Percentiles rank a stretch among this genome's conserved stretches.
These are phyloP conservation scores for Yasuhikotakia modesta DNA, from an alignment of 2,797 vertebrate species.

Conservation along the genomic window DNA sequence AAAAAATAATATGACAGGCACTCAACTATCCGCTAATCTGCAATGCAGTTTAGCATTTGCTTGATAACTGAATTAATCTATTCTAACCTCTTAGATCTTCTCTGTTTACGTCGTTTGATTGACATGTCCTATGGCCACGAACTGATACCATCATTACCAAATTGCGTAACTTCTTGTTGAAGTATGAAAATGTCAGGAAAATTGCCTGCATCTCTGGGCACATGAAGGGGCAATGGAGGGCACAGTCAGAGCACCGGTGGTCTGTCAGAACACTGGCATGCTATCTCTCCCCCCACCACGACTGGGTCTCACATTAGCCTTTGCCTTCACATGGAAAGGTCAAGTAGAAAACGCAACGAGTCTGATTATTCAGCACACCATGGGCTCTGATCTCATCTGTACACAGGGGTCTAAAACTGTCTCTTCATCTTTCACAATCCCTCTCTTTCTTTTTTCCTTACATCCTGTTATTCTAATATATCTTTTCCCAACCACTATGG, in stretches of 20 bases:
- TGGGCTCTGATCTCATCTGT: constrained; percentile 65
- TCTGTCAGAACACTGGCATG: neutral
- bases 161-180: constrained; percentile 65
- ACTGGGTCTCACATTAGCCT: constrained; percentile 67
- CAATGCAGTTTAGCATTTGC: constrained; percentile 7
- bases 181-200: constrained; percentile 66
- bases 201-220: constrained; percentile 57
- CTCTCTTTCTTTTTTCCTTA: constrained; percentile 33
- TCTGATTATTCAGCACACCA: constrained; percentile 68
- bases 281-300: constrained; percentile 61
- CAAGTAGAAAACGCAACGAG: constrained; percentile 70
- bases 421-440: constrained; percentile 38
- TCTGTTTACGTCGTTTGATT: constrained; percentile 26
- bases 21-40: neutral
- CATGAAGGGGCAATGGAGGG: constrained; percentile 63
- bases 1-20: neutral
- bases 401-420: constrained; percentile 65
- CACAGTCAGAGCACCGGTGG: constrained; percentile 50
- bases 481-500: constrained; percentile 15
- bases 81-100: neutral
- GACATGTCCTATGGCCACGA: constrained; percentile 44
- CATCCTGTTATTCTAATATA: constrained; percentile 36
- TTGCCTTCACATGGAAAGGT: constrained; percentile 71
- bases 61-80: constrained; percentile 21
- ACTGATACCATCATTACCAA: constrained; percentile 68